Evolutionary conservation across 1,140 invertebrate genomes (phyloP).

Genomic region (Ceratina japonica): DNA sequence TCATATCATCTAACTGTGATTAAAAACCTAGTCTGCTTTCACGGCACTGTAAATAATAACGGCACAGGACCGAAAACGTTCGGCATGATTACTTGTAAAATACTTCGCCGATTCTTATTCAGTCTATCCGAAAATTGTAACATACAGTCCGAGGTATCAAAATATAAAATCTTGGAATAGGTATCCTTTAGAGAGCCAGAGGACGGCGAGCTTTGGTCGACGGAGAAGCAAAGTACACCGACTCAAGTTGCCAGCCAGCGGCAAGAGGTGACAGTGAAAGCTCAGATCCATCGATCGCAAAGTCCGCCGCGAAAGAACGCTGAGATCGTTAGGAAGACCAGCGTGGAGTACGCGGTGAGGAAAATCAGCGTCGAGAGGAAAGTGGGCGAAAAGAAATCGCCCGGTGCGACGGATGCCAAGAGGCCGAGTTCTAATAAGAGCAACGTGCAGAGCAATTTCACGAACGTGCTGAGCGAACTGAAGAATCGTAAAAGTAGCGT

Average conservation of each 20-base stretch:
- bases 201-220: constrained; percentile 71
- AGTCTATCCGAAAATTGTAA: background rate
- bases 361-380: constrained; percentile 75
- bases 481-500: constrained; percentile 83
- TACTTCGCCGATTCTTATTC: background rate
- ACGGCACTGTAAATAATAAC: constrained; percentile 37
- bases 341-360: constrained; percentile 69
- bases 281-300: constrained; percentile 79
- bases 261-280: constrained; percentile 77
- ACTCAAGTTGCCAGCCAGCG: constrained; percentile 65
- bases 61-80: background rate
- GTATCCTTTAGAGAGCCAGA: constrained; percentile 71
- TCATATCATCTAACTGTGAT: constrained; percentile 58
- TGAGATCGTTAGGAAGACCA: constrained; percentile 67
- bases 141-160: background rate
- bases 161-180: constrained; percentile 41
- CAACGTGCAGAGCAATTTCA: constrained; percentile 80
- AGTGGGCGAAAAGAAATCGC: constrained; percentile 59
- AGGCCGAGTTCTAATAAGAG: constrained; percentile 69
- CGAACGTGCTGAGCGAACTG: constrained; percentile 80
- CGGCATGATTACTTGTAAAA: constrained; percentile 31
- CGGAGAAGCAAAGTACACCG: constrained; percentile 64
- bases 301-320: constrained; percentile 74
- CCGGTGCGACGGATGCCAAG: constrained; percentile 63
- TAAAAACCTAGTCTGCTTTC: background rate